Evolutionary conservation across 1,140 invertebrate genomes (phyloP), one percentile per base, ranked within the genome.

Genomic region (Sycophila sp.): DNA sequence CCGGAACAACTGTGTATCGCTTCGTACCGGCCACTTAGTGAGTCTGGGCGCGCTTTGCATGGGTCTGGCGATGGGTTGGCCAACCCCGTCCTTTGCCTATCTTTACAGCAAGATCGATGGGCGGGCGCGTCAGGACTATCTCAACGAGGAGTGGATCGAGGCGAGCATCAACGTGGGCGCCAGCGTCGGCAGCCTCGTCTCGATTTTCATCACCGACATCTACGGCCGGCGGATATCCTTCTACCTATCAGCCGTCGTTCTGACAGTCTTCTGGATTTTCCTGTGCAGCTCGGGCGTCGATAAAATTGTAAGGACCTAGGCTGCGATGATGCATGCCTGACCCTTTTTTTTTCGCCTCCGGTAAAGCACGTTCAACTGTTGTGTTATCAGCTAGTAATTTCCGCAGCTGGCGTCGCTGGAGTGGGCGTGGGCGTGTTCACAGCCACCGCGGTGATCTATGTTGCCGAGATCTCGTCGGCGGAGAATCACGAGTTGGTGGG

Each of bases 1-100:
- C 2, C 0, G 24, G 32, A 13, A n/a, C 55, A 56, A 53, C 22
- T 2, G 13, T 1, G n/a, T n/a, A n/a, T n/a, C 17, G 11, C 36
- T 59, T 36, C 7, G 34, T 24, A 40, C 26, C 40, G n/a, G 4
- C 13, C 24, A 59, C 22, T 59, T 59, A 59, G 76, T 77, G 13
- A 75, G 72, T 40, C 42, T 79, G 1, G 73, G 76, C 17, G 71
- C 75, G 2, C 51, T 73, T n/a, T 76, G 70, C 36, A 62, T 74
- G 53, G 74, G 76, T 22, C 26, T 75, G 51, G 74, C 73, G 4
- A 17, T 75, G 17, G 73, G 71, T 15, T 75, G 72, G 72, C 72
- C 71, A 22, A 47, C 58, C 2, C 64, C 68, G 15, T 71, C 69
- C 8, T 55, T 72, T 4, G 13, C 13, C 0, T 69, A 72, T 63